Conservation (phyloP, 2,797 vertebrate genomes). For the Tiaroga cobitis region DNA sequence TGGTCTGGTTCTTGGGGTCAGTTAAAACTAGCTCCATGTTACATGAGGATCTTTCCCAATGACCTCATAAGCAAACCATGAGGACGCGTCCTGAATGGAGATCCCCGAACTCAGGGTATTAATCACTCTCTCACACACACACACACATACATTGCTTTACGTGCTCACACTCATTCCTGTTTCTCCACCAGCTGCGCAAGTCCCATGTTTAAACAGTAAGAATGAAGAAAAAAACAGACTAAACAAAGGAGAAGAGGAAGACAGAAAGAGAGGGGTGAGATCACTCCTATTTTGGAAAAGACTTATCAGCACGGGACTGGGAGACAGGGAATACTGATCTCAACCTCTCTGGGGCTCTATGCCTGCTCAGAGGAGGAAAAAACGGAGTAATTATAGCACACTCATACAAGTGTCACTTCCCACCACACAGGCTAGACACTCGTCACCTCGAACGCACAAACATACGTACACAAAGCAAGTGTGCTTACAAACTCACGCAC, state of each 20-base stretch:
- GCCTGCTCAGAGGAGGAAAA: conserved; percentile 69
- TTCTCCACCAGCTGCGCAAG: conserved; percentile 48
- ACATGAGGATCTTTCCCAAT: conserved; percentile 75
- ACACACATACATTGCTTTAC: conserved; percentile 43
- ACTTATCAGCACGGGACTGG: conserved; percentile 60
- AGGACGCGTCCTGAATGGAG: conserved; percentile 77
- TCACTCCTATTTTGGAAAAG: conserved; percentile 63
- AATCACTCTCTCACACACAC: conserved; percentile 68
- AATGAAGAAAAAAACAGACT: conserved; percentile 48
- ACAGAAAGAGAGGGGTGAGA: conserved; percentile 55
- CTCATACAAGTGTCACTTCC: conserved; percentile 74
- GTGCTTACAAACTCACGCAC: neutral
- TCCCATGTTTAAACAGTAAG: conserved; percentile 45
- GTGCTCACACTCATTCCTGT: conserved; percentile 47
- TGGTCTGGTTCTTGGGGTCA: conserved; percentile 55
- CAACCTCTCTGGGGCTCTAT: conserved; percentile 67
- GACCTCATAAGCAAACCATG: conserved; percentile 81
- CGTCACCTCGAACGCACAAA: conserved; percentile 50
- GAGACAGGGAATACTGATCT: conserved; percentile 51
- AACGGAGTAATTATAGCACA: conserved; percentile 72
- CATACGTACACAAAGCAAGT: conserved; percentile 5
- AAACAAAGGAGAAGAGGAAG: conserved; percentile 59
- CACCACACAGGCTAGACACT: conserved; percentile 65
- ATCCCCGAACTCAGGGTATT: conserved; percentile 80
- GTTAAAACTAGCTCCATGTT: conserved; percentile 66